Evolutionary conservation across 2,113 vertebrate species (phyloP).

Genomic region (Lampris incognitus): DNA sequence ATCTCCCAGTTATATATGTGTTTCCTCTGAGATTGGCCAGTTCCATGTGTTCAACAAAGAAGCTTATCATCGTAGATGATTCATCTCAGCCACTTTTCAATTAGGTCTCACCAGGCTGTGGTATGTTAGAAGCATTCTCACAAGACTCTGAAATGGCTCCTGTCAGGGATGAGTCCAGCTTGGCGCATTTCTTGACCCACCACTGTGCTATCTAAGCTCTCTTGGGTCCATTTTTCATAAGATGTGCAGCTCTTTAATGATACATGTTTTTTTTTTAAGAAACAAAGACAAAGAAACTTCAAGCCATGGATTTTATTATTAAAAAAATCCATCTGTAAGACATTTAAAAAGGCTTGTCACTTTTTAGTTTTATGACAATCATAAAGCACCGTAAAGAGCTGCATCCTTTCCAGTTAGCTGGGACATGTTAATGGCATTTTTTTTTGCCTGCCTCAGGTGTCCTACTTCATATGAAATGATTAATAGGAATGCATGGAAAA

Average conservation of each 20-base stretch:
- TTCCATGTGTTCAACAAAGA: slow-evolving; percentile 74
- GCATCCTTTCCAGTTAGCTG: neutral
- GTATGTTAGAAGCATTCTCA: slow-evolving; percentile 33
- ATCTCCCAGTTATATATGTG: slow-evolving; percentile 65
- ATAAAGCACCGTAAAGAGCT: slow-evolving; percentile 28
- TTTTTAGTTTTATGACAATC: slow-evolving; percentile 42
- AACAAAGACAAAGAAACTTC: neutral
- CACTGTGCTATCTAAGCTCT: slow-evolving; percentile 34
- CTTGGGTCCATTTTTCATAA: slow-evolving; percentile 30
- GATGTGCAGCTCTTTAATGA: neutral
- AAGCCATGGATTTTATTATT: neutral
- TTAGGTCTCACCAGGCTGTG: slow-evolving; percentile 52
- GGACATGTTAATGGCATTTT: slow-evolving; percentile 13
- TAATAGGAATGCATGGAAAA: slow-evolving; percentile 3
- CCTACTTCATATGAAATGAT: neutral
- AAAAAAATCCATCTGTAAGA: slow-evolving; percentile 33
- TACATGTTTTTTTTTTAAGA: neutral
- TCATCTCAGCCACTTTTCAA: slow-evolving; percentile 61
- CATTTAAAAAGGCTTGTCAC: slow-evolving; percentile 18
- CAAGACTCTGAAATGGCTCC: slow-evolving; percentile 54
- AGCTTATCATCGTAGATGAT: slow-evolving; percentile 68
- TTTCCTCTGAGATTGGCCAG: slow-evolving; percentile 57
- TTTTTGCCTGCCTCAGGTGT: neutral
- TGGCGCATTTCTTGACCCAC: slow-evolving; percentile 24
- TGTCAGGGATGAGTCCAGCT: slow-evolving; percentile 50